These are phyloP conservation scores for Barbus barbus DNA, from an alignment of 2,113 vertebrate genomes.

Conservation along the genomic window DNA sequence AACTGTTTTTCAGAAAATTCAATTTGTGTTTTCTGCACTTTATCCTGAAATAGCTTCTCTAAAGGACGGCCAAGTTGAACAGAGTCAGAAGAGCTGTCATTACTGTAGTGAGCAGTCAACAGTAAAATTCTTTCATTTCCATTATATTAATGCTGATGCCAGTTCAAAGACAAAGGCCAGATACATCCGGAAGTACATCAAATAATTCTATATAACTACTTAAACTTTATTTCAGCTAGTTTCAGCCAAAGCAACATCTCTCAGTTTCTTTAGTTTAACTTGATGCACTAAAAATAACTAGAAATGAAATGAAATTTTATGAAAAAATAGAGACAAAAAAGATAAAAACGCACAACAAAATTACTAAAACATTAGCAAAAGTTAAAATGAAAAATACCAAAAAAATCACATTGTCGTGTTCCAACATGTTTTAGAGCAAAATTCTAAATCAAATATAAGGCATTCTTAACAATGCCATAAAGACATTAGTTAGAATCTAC, in stretches of 20 bases:
- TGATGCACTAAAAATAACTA: neutral
- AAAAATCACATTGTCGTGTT: neutral
- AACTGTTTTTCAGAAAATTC: neutral
- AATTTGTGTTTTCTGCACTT: neutral
- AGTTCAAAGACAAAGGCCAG: neutral
- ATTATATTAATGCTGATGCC: neutral
- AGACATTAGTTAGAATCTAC: neutral
- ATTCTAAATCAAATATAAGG: neutral
- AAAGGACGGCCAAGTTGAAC: neutral
- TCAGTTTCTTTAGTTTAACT: neutral
- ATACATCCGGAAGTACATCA: too few species aligned
- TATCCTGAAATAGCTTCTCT: neutral
- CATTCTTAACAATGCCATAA: neutral
- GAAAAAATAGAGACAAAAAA: neutral
- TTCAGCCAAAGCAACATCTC: neutral
- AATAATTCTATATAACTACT: too few species aligned
- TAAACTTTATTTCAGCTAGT: neutral
- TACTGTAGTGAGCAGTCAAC: neutral
- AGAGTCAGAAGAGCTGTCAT: neutral
- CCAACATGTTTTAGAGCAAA: neutral
- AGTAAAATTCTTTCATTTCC: neutral
- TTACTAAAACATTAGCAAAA: neutral
- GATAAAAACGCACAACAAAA: too few species aligned
- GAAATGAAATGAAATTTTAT: neutral
- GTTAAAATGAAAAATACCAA: neutral